Conservation (phyloP, 2,888 invertebrate genomes). For the Drosophila incognita region DNA sequence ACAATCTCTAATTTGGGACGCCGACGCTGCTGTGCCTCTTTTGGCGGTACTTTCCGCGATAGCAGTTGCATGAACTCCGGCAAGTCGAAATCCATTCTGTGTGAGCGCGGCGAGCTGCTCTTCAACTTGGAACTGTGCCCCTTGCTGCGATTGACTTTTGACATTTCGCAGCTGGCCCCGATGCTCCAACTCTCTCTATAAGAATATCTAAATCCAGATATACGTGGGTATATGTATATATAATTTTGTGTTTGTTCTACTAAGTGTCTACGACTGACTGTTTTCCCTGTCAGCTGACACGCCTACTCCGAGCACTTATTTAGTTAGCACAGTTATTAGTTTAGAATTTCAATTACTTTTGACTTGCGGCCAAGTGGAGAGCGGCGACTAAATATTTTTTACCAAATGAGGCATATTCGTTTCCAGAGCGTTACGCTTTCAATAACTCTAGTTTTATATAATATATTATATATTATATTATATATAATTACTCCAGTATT, state of each 20-base stretch:
- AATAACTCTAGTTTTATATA: not conserved
- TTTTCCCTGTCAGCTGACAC: not conserved
- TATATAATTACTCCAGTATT: no score
- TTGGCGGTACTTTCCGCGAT: not conserved
- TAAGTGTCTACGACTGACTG: not conserved
- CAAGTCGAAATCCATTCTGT: conserved; percentile 4
- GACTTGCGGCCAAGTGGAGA: conserved; percentile 52
- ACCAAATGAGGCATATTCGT: conserved; percentile 9
- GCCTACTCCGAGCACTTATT: conserved; percentile 26
- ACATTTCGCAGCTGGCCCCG: conserved; percentile 17
- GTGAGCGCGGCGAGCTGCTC: conserved; percentile 8
- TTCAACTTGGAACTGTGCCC: conserved; percentile 15
- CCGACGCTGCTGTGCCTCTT: conserved; percentile 7
- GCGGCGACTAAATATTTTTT: not conserved
- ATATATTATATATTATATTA: conserved; percentile 1
- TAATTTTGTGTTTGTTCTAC: not conserved
- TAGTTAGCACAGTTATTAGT: conserved; percentile 24
- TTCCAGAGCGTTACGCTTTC: not conserved
- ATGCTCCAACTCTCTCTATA: not conserved
- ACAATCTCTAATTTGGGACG: conserved; percentile 61
- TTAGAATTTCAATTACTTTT: conserved; percentile 55
- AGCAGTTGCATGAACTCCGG: conserved; percentile 27
- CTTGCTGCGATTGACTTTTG: not conserved
- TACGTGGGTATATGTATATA: not conserved
- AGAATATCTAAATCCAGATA: not conserved